phyloP scores from a whole-genome alignment of 2,888 invertebrate genomes.

The Drosophila picticornis region DNA sequence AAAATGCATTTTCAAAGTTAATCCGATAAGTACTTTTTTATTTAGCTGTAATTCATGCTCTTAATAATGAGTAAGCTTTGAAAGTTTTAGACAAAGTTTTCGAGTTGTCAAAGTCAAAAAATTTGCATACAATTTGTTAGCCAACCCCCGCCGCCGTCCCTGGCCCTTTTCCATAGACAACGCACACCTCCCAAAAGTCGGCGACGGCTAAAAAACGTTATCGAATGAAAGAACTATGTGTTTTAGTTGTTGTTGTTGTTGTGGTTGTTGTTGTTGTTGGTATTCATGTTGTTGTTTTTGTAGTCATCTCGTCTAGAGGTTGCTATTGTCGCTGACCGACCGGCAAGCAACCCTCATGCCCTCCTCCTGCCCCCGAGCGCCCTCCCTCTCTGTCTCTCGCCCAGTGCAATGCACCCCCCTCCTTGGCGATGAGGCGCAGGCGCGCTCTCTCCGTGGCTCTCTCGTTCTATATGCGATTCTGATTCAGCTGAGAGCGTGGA shows the following conservation, averaged over 20 bases:
- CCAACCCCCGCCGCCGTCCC: constrained; percentile 21
- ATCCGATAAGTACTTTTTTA: constrained; percentile 44
- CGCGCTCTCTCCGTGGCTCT: constrained; percentile 41
- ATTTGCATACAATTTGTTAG: constrained; percentile 63
- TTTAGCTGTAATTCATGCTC: constrained; percentile 28
- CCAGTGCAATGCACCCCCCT: constrained; percentile 31
- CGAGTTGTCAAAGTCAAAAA: constrained; percentile 67
- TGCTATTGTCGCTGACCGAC: constrained; percentile 55
- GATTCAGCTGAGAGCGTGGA: constrained; percentile 83
- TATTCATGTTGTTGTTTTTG: constrained; percentile 22
- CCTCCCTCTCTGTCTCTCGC: not conserved
- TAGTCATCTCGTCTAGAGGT: constrained; percentile 26
- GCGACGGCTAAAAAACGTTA: constrained; percentile 50
- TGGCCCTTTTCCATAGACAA: not conserved
- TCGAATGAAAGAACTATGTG: constrained; percentile 49
- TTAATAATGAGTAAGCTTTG: constrained; percentile 54
- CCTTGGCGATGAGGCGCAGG: constrained; percentile 29
- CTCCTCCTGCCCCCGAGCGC: not conserved
- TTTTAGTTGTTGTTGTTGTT: constrained; percentile 27
- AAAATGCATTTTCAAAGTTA: constrained; percentile 81
- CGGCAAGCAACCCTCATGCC: constrained; percentile 56
- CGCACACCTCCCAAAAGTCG: constrained; percentile 1
- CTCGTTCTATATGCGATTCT: constrained; percentile 80
- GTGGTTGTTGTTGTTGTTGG: constrained; percentile 7
- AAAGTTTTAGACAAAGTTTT: constrained; percentile 68